These are phyloP conservation scores for Nyctibius grandis DNA, from an alignment of 2,797 vertebrate species.

Conservation along the genomic window DNA sequence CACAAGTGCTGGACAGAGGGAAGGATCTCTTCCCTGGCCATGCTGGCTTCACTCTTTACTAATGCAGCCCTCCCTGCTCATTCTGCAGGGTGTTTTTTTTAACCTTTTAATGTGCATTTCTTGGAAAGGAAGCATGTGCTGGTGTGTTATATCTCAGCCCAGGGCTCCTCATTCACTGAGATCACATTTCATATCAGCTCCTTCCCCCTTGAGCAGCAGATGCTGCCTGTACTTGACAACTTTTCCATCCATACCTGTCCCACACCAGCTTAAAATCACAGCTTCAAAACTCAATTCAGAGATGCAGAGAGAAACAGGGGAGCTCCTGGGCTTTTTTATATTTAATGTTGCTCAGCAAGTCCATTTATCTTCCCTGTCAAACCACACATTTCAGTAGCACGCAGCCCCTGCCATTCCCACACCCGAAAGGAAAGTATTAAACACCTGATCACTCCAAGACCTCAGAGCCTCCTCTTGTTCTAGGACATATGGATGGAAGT, in stretches of 20 bases:
- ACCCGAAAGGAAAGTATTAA: neutral
- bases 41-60: neutral
- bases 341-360: neutral
- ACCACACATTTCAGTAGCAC: neutral
- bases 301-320: neutral
- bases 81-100: neutral
- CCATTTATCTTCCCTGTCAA: constrained; percentile 21
- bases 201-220: neutral
- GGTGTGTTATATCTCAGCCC: neutral
- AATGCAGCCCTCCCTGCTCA: neutral
- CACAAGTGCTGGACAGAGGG: neutral
- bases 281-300: neutral
- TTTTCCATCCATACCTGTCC: neutral
- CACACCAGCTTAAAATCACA: neutral
- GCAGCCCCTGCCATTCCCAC: neutral
- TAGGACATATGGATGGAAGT: neutral
- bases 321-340: neutral
- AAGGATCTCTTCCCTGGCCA: neutral
- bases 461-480: neutral
- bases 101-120: neutral
- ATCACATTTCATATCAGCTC: neutral
- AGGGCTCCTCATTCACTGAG: neutral
- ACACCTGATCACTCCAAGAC: neutral
- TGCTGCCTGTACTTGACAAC: constrained; percentile 5
- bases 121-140: neutral